phyloP scores from a whole-genome alignment of 1,140 invertebrate genomes.

The Drosophila busckii region DNA sequence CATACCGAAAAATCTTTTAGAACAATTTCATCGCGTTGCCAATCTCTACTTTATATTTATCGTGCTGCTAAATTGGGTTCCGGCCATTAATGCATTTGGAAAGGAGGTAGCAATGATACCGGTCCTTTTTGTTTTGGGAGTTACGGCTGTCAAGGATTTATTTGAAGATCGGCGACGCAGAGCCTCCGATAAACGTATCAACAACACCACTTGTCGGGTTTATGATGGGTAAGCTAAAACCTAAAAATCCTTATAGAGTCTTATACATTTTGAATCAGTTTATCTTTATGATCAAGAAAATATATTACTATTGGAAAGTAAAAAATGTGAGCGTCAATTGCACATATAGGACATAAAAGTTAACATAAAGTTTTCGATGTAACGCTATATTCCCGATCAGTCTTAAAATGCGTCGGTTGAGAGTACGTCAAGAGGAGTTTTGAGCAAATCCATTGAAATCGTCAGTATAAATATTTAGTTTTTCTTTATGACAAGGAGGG shows the following conservation, averaged over 20 bases:
- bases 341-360: too few relatives aligned
- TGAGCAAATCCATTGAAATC: too few relatives aligned
- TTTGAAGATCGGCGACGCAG: constrained; percentile 96
- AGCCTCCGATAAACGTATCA: constrained; percentile 94
- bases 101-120: constrained; percentile 98
- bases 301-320: too few relatives aligned
- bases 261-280: too few relatives aligned
- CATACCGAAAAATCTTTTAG: constrained; percentile 96
- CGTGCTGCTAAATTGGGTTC: constrained; percentile 96
- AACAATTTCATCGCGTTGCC: constrained; percentile 98
- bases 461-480: too few relatives aligned
- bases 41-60: constrained; percentile 99
- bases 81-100: constrained; percentile 95
- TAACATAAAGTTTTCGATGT: too few relatives aligned
- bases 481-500: too few relatives aligned
- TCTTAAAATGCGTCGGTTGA: too few relatives aligned
- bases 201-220: constrained; percentile 94
- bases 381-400: too few relatives aligned
- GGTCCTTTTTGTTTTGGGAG: constrained; percentile 94
- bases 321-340: too few relatives aligned
- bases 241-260: too few relatives aligned
- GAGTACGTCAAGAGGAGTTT: too few relatives aligned
- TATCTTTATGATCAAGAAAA: background rate
- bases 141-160: constrained; percentile 98
- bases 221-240: constrained; percentile 88